Conservation (phyloP, 2,797 vertebrate genomes). For the Rhynchonycteris naso region DNA sequence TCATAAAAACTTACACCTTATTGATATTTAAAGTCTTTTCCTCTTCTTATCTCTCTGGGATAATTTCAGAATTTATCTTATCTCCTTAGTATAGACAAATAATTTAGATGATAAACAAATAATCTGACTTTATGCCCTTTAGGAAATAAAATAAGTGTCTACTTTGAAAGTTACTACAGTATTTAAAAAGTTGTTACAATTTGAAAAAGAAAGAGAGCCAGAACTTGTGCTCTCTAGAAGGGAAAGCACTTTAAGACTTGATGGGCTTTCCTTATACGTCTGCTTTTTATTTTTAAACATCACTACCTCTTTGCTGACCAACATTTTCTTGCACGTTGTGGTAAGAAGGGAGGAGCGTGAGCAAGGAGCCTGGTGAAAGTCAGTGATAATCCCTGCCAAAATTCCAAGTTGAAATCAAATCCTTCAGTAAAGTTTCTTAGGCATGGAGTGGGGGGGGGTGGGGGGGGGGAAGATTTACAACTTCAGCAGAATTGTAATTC, state of each 20-base stretch:
- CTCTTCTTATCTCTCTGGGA: background rate
- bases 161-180: conserved; percentile 7
- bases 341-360: conserved; percentile 76
- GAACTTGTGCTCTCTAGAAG: conserved; percentile 75
- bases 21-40: conserved; percentile 45
- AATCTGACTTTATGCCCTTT: conserved; percentile 50
- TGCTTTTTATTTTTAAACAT: conserved; percentile 90
- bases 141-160: conserved; percentile 24
- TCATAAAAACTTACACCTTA: background rate
- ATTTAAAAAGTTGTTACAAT: conserved; percentile 3
- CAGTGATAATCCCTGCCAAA: conserved; percentile 80
- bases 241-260: conserved; percentile 77
- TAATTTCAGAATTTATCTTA: conserved; percentile 41
- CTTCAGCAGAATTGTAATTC: conserved; percentile 83
- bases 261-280: conserved; percentile 83
- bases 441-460: background rate
- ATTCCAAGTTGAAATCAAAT: conserved; percentile 87
- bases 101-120: background rate
- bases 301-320: conserved; percentile 84
- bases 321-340: conserved; percentile 85
- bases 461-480: conserved; percentile 80
- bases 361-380: conserved; percentile 74
- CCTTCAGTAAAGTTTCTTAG: conserved; percentile 70
- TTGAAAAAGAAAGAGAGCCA: conserved; percentile 20
- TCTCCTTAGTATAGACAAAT: conserved; percentile 33